Evolutionary conservation across 2,113 vertebrate genomes (phyloP).

Genomic region (Phyllopteryx taeniolatus): DNA sequence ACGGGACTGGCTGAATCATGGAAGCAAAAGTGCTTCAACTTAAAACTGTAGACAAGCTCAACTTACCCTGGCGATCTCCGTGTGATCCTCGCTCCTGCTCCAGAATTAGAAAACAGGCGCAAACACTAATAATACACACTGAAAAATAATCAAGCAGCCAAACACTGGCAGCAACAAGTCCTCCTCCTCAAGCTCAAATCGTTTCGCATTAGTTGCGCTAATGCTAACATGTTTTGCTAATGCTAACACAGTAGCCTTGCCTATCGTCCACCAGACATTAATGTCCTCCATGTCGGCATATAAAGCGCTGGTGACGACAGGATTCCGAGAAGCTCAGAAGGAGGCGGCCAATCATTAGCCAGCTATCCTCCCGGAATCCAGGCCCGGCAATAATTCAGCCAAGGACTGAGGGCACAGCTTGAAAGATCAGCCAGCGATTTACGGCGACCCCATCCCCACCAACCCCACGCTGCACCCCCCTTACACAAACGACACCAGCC

Average conservation of each 20-base stretch:
- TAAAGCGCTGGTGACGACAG: background rate
- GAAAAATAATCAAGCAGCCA: slow-evolving; percentile 50
- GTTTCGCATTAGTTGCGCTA: background rate
- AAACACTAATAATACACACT: slow-evolving; percentile 55
- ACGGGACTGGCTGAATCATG: background rate
- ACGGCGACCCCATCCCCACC: slow-evolving; percentile 42
- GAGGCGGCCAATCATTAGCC: slow-evolving; percentile 72
- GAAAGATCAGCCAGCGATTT: slow-evolving; percentile 65
- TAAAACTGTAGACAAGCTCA: background rate
- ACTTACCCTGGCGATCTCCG: background rate
- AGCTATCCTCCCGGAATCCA: slow-evolving; percentile 64
- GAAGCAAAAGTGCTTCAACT: background rate
- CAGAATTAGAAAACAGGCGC: slow-evolving; percentile 66
- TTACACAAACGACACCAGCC: slow-evolving; percentile 56
- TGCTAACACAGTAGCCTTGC: background rate
- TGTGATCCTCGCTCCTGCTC: slow-evolving; percentile 30
- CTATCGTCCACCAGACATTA: background rate
- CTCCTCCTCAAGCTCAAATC: background rate
- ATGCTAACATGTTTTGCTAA: background rate
- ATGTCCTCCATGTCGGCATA: background rate
- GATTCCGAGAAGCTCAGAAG: slow-evolving; percentile 29
- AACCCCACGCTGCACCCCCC: slow-evolving; percentile 36
- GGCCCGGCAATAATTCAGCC: slow-evolving; percentile 63
- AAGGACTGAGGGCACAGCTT: slow-evolving; percentile 52
- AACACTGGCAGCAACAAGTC: background rate